Evolutionary conservation across 2,888 invertebrate genomes (phyloP).

Genomic region (Eupithecia insigniata): DNA sequence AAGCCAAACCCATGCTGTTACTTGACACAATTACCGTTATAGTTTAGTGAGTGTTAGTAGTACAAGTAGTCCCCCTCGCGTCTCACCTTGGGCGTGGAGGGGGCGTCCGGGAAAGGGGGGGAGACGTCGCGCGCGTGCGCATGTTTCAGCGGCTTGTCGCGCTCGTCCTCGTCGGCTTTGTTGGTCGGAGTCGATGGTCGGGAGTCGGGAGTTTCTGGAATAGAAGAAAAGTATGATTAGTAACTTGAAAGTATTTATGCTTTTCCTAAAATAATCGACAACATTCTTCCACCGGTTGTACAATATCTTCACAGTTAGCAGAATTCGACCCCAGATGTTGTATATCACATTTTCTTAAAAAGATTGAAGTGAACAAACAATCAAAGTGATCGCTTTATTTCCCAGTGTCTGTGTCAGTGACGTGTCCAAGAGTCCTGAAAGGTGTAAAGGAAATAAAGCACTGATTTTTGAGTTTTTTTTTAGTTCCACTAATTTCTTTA

Average conservation of each 20-base stretch:
- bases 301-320: too few relatives aligned
- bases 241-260: not conserved
- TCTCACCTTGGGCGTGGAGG: conserved; percentile 86
- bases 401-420: too few relatives aligned
- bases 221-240: not conserved
- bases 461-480: too few relatives aligned
- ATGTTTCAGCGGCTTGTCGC: conserved; percentile 75
- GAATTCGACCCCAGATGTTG: too few relatives aligned
- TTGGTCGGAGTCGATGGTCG: conserved; percentile 42
- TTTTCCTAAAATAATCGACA: too few relatives aligned
- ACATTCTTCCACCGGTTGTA: too few relatives aligned
- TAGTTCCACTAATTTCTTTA: not conserved
- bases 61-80: conserved; percentile 31
- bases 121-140: conserved; percentile 75
- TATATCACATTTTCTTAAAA: too few relatives aligned
- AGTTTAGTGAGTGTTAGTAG: conserved; percentile 12
- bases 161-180: conserved; percentile 51
- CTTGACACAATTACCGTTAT: conserved; percentile 19
- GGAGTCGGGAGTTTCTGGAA: conserved; percentile 39
- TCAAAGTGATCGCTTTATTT: too few relatives aligned
- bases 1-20: conserved; percentile 26
- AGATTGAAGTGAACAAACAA: too few relatives aligned
- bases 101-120: conserved; percentile 85
- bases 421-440: too few relatives aligned
- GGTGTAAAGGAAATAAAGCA: too few relatives aligned